phyloP scores from a whole-genome alignment of 2,888 invertebrate genomes.

The Phymatocera aterrima region DNA sequence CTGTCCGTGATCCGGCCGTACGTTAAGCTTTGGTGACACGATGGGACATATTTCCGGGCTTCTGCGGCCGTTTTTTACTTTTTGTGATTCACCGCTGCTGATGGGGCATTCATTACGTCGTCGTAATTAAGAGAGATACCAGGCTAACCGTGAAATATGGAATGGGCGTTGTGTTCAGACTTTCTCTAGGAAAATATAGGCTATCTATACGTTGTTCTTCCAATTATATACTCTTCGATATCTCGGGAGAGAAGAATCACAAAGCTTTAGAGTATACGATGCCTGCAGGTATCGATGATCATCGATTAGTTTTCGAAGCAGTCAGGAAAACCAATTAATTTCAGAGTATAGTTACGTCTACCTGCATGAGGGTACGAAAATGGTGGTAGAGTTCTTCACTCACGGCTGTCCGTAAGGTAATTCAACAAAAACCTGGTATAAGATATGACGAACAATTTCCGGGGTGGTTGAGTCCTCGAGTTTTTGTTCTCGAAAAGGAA shows the following conservation, averaged over 20 bases:
- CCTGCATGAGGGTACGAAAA: background rate
- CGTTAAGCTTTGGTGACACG: constrained; percentile 5
- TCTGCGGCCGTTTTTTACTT: constrained; percentile 9
- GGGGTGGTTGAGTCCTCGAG: background rate
- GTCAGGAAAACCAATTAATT: background rate
- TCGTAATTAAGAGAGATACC: constrained; percentile 32
- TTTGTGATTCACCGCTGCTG: constrained; percentile 9
- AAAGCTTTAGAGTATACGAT: background rate
- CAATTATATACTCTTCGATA: background rate
- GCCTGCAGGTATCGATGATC: background rate
- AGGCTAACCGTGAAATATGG: constrained; percentile 34
- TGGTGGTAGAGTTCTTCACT: background rate
- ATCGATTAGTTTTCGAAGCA: background rate
- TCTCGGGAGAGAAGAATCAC: background rate
- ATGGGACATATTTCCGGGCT: constrained; percentile 25
- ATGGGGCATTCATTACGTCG: constrained; percentile 24
- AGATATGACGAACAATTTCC: constrained; percentile 36
- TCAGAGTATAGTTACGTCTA: constrained; percentile 1
- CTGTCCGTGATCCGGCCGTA: constrained; percentile 7
- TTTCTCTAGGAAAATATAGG: constrained; percentile 13
- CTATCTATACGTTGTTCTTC: background rate
- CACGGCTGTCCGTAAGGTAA: constrained; percentile 1
- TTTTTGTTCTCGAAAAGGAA: constrained; percentile 4
- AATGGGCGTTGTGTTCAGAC: background rate
- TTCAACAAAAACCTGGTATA: constrained; percentile 31